Conservation (phyloP, 2,797 vertebrate species). For the Lutjanus campechanus region DNA sequence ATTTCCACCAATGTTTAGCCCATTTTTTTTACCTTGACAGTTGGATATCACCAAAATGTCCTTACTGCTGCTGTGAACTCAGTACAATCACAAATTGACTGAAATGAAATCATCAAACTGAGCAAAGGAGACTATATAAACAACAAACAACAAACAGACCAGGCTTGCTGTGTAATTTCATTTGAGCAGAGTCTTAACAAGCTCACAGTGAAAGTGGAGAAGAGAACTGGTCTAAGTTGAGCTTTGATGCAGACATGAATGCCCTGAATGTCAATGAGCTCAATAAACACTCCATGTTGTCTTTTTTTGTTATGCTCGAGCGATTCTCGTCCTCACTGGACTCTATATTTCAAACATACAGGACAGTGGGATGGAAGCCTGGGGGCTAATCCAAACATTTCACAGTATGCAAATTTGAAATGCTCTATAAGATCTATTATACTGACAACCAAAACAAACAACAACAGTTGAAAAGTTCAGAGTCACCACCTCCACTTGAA, state of each 20-base stretch:
- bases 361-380: slow-evolving; percentile 28
- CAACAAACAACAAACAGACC: slow-evolving; percentile 38
- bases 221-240: slow-evolving; percentile 47
- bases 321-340: slow-evolving; percentile 18
- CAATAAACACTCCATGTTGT: slow-evolving; percentile 33
- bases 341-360: slow-evolving; percentile 29
- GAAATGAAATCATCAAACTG: slow-evolving; percentile 22
- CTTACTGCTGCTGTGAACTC: not conserved
- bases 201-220: slow-evolving; percentile 50
- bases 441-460: slow-evolving; percentile 45
- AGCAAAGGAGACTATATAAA: slow-evolving; percentile 19
- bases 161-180: slow-evolving; percentile 22
- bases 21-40: not conserved
- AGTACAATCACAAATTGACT: not conserved
- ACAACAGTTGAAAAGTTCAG: slow-evolving; percentile 62
- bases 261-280: slow-evolving; percentile 63
- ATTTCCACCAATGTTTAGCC: not conserved
- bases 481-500: slow-evolving; percentile 52
- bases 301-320: not conserved
- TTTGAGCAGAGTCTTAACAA: slow-evolving; percentile 57
- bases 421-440: slow-evolving; percentile 26
- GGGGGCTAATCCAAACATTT: slow-evolving; percentile 30
- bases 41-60: not conserved
- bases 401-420: slow-evolving; percentile 36
- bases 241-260: slow-evolving; percentile 61